phyloP scores from a whole-genome alignment of 2,888 invertebrate species.

The Zygaena filipendulae region DNA sequence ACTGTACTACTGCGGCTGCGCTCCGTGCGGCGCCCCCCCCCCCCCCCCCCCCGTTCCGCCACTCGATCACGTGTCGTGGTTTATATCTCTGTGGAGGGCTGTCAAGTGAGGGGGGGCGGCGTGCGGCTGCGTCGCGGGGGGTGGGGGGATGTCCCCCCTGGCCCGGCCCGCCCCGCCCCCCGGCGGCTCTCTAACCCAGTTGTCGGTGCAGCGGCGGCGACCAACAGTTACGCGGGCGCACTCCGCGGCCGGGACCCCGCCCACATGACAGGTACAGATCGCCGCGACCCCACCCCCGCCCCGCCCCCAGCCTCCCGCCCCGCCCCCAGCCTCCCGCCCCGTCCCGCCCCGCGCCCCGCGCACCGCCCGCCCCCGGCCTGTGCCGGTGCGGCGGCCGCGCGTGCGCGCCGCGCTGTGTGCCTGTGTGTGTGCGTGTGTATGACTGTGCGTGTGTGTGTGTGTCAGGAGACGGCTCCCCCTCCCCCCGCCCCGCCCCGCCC shows the following conservation, averaged over 20 bases:
- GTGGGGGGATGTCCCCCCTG: conserved; percentile 13
- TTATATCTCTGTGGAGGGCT: too few species aligned
- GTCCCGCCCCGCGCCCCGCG: conserved; percentile 9
- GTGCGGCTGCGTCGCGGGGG: too few species aligned
- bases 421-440: neutral
- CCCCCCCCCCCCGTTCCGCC: too few species aligned
- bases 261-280: conserved; percentile 86
- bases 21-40: neutral
- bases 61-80: too few species aligned
- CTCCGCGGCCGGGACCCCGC: conserved; percentile 85
- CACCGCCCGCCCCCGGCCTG: conserved; percentile 15
- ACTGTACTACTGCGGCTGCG: neutral
- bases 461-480: conserved; percentile 15
- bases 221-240: conserved; percentile 87
- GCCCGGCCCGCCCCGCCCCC: conserved; percentile 14
- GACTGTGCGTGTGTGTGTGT: conserved; percentile 12
- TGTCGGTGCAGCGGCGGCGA: conserved; percentile 34
- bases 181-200: conserved; percentile 14
- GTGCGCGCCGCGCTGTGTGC: conserved; percentile 1
- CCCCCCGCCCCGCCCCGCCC: conserved; percentile 1
- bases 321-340: conserved; percentile 5
- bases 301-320: conserved; percentile 8
- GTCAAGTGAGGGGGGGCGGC: too few species aligned
- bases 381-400: conserved; percentile 12
- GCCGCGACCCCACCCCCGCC: conserved; percentile 14